A percentile compares a stretch with the other conserved stretches of the same genome.
phyloP scores from a whole-genome alignment of 2,888 invertebrate species.

The Synergus umbraculus region DNA sequence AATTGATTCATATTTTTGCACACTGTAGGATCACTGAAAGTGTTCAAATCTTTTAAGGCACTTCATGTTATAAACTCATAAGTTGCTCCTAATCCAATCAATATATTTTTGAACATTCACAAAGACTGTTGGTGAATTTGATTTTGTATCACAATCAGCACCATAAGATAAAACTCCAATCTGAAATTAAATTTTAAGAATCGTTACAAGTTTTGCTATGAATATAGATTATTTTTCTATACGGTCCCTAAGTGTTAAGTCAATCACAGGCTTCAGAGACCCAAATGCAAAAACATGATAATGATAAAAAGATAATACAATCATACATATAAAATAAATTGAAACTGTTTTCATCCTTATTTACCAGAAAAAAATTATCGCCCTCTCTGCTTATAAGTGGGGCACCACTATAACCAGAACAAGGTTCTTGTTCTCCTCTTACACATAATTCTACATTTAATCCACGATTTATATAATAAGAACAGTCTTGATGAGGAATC shows the following conservation, averaged over 20 bases:
- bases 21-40: neutral
- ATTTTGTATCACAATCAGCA: conserved; percentile 86
- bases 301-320: neutral
- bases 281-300: neutral
- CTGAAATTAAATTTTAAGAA: conserved; percentile 75
- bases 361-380: conserved; percentile 83
- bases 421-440: conserved; percentile 86
- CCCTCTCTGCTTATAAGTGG: conserved; percentile 83
- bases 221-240: neutral
- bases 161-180: conserved; percentile 90
- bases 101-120: conserved; percentile 87
- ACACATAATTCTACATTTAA: conserved; percentile 85
- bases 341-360: neutral
- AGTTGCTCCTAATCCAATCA: conserved; percentile 87
- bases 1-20: neutral
- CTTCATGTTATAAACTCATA: conserved; percentile 59
- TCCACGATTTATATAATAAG: conserved; percentile 81
- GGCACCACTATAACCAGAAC: conserved; percentile 89
- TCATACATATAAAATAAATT: neutral
- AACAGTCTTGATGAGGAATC: conserved; percentile 83
- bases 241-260: neutral
- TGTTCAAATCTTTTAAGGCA: neutral
- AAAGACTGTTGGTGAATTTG: conserved; percentile 87
- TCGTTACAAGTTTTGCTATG: neutral
- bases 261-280: neutral